These are phyloP conservation scores for Erythrolamprus reginae DNA, from an alignment of 2,113 vertebrate species.

Conservation along the genomic window DNA sequence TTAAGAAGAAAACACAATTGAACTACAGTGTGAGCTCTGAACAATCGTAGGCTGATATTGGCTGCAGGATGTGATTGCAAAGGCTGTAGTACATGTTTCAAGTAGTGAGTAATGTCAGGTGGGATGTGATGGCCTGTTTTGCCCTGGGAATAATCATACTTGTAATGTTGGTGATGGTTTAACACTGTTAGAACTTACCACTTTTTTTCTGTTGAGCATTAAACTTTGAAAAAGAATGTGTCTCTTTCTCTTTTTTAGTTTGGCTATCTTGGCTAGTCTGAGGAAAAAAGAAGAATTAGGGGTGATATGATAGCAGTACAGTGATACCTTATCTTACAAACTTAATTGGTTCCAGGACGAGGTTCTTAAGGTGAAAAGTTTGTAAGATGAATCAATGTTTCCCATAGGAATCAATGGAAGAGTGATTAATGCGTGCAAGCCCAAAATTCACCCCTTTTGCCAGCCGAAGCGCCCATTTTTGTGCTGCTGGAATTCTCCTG, in stretches of 20 bases:
- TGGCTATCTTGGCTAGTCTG: too few species aligned
- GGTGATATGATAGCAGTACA: too few species aligned
- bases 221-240: constrained; percentile 53
- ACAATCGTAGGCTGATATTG: constrained; percentile 29
- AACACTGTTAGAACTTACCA: constrained; percentile 60
- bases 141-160: constrained; percentile 36
- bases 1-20: background rate
- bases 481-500: too few species aligned
- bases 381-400: too few species aligned
- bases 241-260: constrained; percentile 20
- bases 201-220: constrained; percentile 62
- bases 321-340: too few species aligned
- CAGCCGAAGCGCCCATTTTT: too few species aligned
- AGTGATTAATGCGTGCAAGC: too few species aligned
- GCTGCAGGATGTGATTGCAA: constrained; percentile 56
- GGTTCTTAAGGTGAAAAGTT: too few species aligned
- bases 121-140: constrained; percentile 49
- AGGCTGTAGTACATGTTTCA: constrained; percentile 54
- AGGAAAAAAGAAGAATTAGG: too few species aligned
- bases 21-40: background rate
- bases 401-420: too few species aligned
- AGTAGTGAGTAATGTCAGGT: constrained; percentile 44
- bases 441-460: too few species aligned
- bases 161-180: constrained; percentile 55
- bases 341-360: too few species aligned